Percentiles rank a stretch among this genome's conserved stretches.
These are phyloP conservation scores for Aplocera efformata DNA, from an alignment of 2,888 invertebrate species.

Conservation along the genomic window DNA sequence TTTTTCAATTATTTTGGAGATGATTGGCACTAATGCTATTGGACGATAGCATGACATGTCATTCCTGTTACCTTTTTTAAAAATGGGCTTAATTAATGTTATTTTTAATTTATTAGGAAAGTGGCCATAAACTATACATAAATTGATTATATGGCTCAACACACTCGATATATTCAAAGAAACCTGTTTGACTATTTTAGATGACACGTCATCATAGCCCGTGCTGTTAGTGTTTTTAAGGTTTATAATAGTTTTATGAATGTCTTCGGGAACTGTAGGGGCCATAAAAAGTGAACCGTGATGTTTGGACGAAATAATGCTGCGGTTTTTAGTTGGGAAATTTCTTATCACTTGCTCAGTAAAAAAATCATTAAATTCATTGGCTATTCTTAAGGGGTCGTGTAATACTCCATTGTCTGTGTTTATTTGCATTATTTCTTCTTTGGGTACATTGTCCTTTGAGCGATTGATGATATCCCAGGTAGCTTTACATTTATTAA, in stretches of 20 bases:
- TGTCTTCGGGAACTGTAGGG: conserved; percentile 8
- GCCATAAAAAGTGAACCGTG: conserved; percentile 11
- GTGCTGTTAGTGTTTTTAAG: conserved; percentile 17
- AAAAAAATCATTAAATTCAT: conserved; percentile 9
- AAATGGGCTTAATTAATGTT: not conserved
- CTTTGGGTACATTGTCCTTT: conserved; percentile 4
- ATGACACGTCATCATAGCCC: conserved; percentile 14
- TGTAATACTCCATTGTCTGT: not conserved
- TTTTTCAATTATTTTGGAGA: no score
- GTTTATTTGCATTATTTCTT: not conserved
- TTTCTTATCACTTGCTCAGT: not conserved
- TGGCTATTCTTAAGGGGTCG: conserved; percentile 4
- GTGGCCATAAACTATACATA: not conserved
- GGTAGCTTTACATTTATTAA: conserved; percentile 5
- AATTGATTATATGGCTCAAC: not conserved
- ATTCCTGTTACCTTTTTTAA: not conserved
- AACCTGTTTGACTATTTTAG: conserved; percentile 12
- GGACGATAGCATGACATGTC: not conserved
- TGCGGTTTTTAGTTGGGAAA: not conserved
- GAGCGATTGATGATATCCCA: conserved; percentile 6
- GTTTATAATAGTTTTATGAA: conserved; percentile 6
- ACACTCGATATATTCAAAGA: not conserved
- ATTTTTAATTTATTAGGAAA: not conserved
- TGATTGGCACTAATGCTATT: not conserved
- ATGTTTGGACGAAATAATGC: not conserved